Base-by-base conservation (phyloP, 2,888 invertebrate genomes). In the Spisula subtruncata region DNA sequence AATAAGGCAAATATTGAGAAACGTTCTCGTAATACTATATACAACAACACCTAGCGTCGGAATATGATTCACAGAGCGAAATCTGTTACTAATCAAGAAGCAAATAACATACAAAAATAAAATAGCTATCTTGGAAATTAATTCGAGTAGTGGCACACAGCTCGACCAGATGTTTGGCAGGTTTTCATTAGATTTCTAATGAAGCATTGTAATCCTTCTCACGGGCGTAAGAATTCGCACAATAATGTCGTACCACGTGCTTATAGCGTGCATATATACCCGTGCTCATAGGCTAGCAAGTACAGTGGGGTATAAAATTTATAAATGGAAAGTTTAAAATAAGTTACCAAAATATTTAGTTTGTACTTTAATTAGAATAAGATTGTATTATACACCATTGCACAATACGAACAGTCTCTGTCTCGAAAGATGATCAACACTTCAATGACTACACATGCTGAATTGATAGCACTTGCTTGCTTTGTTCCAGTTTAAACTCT, bases 151-250 rank as follows among this genome's bases (percentile, higher is more conserved):
- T 87, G 83, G 87, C 87, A 87, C 75, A 46, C 83, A n/a, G 85
- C 41, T 29, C 12, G 81, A 56, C 82, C 90, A 90, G 90, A 81
- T 88, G 88, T 83, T 85, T 85, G 83, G 88, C 90, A 86, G 83
- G 85, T 81, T 87, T 88, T 90, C 90, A 90, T 90, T 88, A 66
- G n/a, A 75, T 29, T 16, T 81, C 80, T 90, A 90, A 90, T 90
- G 90, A 90, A 82, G 88, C 90, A 83, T 90, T 85, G 56, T 85
- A 56, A 79, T 29, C n/a, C 60, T 32, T 1, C 32, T 20, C 80
- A 41, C n/a, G 80, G 71, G 32, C 71, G 71, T 71, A 71, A 32
- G 32, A 29, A 71, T 71, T 71, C 32, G 14, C 32, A n/a, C 32
- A 32, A 12, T 71, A 71, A 1, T 71, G 71, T 12, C 29, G 71